A percentile compares a stretch with the other conserved stretches of the same genome.
phyloP scores from a whole-genome alignment of 2,113 vertebrate genomes.

The Alligator sinensis region DNA sequence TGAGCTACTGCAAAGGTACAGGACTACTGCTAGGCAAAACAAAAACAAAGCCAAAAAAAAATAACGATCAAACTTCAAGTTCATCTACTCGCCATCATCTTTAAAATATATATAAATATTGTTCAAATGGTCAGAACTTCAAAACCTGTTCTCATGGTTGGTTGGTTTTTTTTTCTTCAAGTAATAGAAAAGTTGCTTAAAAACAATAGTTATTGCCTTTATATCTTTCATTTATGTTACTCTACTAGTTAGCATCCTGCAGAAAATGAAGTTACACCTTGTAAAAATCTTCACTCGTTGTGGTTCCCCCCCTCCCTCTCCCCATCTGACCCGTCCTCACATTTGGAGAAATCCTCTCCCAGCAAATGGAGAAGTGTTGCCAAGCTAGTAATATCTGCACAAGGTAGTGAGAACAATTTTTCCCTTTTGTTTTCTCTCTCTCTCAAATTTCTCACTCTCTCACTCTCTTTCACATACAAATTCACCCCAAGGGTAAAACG shows the following conservation, averaged over 20 bases:
- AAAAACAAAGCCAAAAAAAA: neutral
- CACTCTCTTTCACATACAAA: neutral
- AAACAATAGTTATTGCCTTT: slow-evolving; percentile 74
- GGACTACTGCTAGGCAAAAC: slow-evolving; percentile 46
- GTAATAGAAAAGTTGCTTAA: slow-evolving; percentile 75
- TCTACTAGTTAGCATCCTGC: slow-evolving; percentile 58
- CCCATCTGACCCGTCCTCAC: neutral
- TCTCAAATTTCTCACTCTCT: slow-evolving; percentile 18
- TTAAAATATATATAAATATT: slow-evolving; percentile 70
- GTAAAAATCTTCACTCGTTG: slow-evolving; percentile 14
- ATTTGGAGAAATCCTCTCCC: neutral
- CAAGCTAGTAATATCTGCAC: neutral
- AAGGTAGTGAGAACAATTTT: neutral
- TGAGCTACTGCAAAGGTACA: slow-evolving; percentile 14
- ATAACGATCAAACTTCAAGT: slow-evolving; percentile 32
- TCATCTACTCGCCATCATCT: slow-evolving; percentile 39
- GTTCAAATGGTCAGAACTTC: slow-evolving; percentile 66
- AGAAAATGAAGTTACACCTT: slow-evolving; percentile 27
- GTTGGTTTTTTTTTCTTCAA: slow-evolving; percentile 60
- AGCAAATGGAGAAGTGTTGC: neutral
- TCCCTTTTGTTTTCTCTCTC: slow-evolving; percentile 23
- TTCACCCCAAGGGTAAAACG: neutral
- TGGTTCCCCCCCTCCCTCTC: neutral
- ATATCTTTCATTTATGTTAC: slow-evolving; percentile 66
- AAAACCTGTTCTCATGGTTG: slow-evolving; percentile 42